phyloP scores from a whole-genome alignment of 2,797 vertebrate species.

The Macrochelys suwanniensis region DNA sequence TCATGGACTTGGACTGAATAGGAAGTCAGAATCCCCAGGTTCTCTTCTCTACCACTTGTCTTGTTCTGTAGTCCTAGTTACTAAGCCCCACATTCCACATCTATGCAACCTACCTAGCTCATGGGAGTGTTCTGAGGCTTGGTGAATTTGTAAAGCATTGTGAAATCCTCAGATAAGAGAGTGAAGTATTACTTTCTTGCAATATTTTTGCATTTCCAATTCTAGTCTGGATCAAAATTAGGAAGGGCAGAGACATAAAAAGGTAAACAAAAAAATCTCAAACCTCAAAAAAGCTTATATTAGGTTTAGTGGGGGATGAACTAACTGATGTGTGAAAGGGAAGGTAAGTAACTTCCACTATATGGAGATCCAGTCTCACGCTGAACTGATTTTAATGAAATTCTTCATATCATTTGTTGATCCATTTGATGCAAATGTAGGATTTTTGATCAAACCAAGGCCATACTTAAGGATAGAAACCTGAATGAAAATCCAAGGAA shows the following conservation, averaged over 20 bases:
- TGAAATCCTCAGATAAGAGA: neutral
- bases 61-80: neutral
- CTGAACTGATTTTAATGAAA: slow-evolving; percentile 4
- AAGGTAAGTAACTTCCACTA: neutral
- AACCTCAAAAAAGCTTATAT: neutral
- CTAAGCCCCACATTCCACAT: neutral
- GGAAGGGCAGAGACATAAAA: rapidly evolving
- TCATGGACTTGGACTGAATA: rapidly evolving
- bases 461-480: neutral
- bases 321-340: neutral
- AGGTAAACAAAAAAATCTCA: neutral
- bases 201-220: neutral
- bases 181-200: neutral
- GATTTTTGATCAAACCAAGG: slow-evolving; percentile 2
- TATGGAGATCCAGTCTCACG: neutral
- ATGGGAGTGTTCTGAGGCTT: neutral
- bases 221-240: neutral
- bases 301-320: neutral
- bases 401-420: neutral
- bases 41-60: neutral
- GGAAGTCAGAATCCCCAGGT: neutral
- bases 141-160: slow-evolving; percentile 38
- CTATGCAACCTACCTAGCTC: neutral
- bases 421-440: neutral
- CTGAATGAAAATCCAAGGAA: neutral